phyloP scores from a whole-genome alignment of 2,888 invertebrate genomes.

The Dolomedes plantarius region DNA sequence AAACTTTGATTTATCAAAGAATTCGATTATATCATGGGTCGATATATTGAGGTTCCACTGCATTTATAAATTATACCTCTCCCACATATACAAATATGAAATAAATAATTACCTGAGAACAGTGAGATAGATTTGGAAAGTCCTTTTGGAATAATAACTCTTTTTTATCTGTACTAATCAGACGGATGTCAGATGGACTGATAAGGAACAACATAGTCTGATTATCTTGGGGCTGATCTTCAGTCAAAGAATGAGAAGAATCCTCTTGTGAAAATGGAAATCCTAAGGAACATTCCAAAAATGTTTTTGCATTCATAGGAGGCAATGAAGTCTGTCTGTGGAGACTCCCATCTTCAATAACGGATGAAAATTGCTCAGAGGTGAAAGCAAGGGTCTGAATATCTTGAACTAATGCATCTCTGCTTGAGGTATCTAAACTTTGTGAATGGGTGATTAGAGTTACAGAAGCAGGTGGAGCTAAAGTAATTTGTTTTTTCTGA shows the following conservation, averaged over 20 bases:
- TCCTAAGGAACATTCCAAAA: constrained; percentile 53
- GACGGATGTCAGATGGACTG: constrained; percentile 88
- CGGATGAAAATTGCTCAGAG: constrained; percentile 65
- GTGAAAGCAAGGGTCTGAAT: constrained; percentile 64
- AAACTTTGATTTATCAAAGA: no score
- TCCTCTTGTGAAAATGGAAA: constrained; percentile 52
- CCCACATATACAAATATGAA: no score
- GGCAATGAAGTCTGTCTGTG: constrained; percentile 66
- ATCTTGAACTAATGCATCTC: constrained; percentile 70
- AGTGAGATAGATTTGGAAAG: constrained; percentile 91
- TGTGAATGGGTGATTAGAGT: constrained; percentile 73
- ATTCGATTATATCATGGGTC: no score
- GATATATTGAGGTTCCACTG: no score
- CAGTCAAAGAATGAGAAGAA: constrained; percentile 48
- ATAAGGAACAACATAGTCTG: constrained; percentile 96
- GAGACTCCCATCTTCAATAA: constrained; percentile 59
- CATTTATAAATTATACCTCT: no score
- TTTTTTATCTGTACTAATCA: constrained; percentile 95
- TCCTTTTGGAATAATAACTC: constrained; percentile 90
- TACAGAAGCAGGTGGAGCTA: constrained; percentile 56
- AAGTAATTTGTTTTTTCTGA: constrained; percentile 9
- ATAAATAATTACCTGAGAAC: constrained; percentile 89
- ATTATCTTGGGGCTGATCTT: constrained; percentile 77
- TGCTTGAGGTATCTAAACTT: constrained; percentile 69
- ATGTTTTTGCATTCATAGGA: constrained; percentile 62